A percentile compares a stretch with the other conserved stretches of the same genome.
phyloP scores from a whole-genome alignment of 2,888 invertebrate genomes.

The Cyrtodaria siliqua region DNA sequence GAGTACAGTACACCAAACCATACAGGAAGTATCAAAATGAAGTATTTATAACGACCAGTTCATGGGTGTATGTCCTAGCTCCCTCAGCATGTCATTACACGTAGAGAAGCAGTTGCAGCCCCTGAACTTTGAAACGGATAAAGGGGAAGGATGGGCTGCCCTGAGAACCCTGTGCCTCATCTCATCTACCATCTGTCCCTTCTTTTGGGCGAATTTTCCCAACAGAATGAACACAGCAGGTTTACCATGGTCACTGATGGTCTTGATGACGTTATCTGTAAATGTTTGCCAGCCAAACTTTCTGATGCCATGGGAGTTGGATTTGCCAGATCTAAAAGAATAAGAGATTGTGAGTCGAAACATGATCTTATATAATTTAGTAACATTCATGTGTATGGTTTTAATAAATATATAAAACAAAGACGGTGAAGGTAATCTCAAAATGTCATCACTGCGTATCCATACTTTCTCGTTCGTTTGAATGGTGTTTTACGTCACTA shows the following conservation, averaged over 20 bases:
- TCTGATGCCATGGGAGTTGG: slow-evolving; percentile 82
- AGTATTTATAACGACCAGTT: slow-evolving; percentile 73
- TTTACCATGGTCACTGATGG: slow-evolving; percentile 68
- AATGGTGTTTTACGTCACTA: too few species aligned
- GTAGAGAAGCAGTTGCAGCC: slow-evolving; percentile 81
- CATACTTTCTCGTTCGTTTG: too few species aligned
- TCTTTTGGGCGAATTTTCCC: slow-evolving; percentile 84
- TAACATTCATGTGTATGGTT: too few species aligned
- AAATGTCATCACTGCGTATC: too few species aligned
- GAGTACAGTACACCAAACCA: too few species aligned
- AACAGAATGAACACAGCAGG: slow-evolving; percentile 82
- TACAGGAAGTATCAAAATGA: too few species aligned
- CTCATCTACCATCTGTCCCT: slow-evolving; percentile 77
- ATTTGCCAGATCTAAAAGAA: slow-evolving; percentile 77
- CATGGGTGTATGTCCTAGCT: slow-evolving; percentile 68
- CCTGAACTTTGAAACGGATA: slow-evolving; percentile 77
- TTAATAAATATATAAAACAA: too few species aligned
- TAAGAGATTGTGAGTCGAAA: background rate
- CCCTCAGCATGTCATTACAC: slow-evolving; percentile 71
- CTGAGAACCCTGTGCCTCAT: slow-evolving; percentile 78
- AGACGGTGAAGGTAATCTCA: too few species aligned
- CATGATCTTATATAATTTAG: too few species aligned
- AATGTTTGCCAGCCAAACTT: slow-evolving; percentile 83
- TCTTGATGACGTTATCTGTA: slow-evolving; percentile 79
- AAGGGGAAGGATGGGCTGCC: slow-evolving; percentile 83